Evolutionary conservation across 1,140 invertebrate genomes (phyloP), one percentile per base, ranked within the genome.

Genomic region (Melipona quadrifasciata): DNA sequence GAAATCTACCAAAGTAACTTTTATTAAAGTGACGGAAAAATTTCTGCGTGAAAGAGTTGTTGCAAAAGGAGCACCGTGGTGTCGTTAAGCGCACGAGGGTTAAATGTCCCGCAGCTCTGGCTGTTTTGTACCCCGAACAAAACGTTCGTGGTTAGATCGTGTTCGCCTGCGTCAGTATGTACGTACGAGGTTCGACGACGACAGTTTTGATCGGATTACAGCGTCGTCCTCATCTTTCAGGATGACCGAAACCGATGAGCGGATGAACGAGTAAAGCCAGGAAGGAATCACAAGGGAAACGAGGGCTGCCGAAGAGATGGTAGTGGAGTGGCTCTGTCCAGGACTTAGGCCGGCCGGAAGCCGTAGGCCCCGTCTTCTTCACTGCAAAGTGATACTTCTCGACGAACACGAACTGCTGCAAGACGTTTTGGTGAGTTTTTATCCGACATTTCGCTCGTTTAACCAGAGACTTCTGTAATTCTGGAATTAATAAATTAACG

Each of bases 331-430:
- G 94, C 87, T 95, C 70, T 95, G 94, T 81, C 94, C 94, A 87
- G 94, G 94, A 89, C 92, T 95, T 80, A 93, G 94, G 91, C 94
- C 94, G 82, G 92, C 94, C 91, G 94, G 94, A 85, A 94, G 95
- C 93, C 95, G 96, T 85, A 95, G 96, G 92, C 95, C 96, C 87
- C 95, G 96, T 91, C 95, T 96, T 81, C 93, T 96, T 75, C 96
- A 96, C 82, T 96, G 96, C 93, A 96, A 96, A 84, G 95, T 96
- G 86, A 95, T 96, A 87, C 94, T 96, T 72, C 95, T 96, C 78
- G 96, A 96, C 89, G 96, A 96, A 88, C 94, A 96, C 87, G 96
- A 96, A 90, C 94, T 96, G n/a, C 91, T 96, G 27, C 96, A 96
- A 88, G 96, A 96, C 87, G 95, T 96, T 82, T 94, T 96, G 94